Base-by-base conservation (phyloP, 2,888 invertebrate genomes). In the Gerris lacustris region DNA sequence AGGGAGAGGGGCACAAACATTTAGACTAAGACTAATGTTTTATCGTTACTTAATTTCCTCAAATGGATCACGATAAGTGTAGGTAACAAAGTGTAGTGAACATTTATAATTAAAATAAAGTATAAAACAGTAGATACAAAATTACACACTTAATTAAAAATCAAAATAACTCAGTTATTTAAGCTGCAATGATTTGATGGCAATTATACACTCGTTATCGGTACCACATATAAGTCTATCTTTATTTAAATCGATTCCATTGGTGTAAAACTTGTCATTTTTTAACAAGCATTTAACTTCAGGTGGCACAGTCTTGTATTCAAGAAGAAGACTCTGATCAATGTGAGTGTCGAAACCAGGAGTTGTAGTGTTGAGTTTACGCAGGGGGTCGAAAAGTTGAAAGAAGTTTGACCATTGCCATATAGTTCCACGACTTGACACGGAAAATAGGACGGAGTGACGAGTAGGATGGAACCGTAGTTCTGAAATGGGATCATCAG, bases 191-290 rank as follows among this genome's bases (percentile, higher is more conserved):
- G 17, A 31, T 64, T 64, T 64, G 7, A 64, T 17, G 9, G 64
- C 17, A 9, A 64, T 31, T 2, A 64, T 64, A 17, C 64, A 64
- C 17, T 64, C 64, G 31, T 64, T 64, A 17, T 64, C 64, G 18
- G 64, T 64, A n/a, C 18, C 64, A 64, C 64, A 64, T 9, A 64
- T n/a, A n/a, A 64, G 18, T 64, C 31, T 64, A 17, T 64, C 64
- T 64, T 17, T 64, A 17, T 18, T 31, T 9, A 64, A 9, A 64
- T 64, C 64, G 17, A 64, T 64, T 11, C 64, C 7, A 17, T 64
- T 64, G 4, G 64, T 18, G 31, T n/a, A 64, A 64, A 64, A 64
- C 9, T 17, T 18, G 7, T 9, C 11, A 64, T 64, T 64, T n/a
- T 64, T 64, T 64, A 64, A 17, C 17, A 64, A 64, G 17, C 17